Evolutionary conservation across 2,888 invertebrate species (phyloP).

Genomic region (Xanthorhoe spadicearia): DNA sequence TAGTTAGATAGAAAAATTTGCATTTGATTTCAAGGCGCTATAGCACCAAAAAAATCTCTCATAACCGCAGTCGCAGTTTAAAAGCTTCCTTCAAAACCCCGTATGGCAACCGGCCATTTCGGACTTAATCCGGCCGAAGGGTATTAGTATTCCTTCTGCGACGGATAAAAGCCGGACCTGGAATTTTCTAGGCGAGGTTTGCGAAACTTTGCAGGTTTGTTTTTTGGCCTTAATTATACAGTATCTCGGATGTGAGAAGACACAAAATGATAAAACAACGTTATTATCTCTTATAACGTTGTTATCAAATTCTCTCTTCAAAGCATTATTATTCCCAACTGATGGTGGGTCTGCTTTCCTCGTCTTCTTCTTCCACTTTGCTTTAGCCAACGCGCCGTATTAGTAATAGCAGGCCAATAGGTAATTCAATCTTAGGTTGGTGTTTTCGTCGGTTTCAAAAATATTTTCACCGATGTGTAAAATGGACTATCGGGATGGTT

Average conservation of each 20-base stretch:
- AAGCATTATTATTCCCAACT: too few species aligned
- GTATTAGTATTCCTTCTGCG: slow-evolving; percentile 64
- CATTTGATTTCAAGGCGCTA: too few species aligned
- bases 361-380: too few species aligned
- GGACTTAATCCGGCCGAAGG: slow-evolving; percentile 53
- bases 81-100: slow-evolving; percentile 31
- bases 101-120: slow-evolving; percentile 45
- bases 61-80: slow-evolving; percentile 26
- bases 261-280: not conserved
- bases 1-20: too few species aligned
- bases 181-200: slow-evolving; percentile 37
- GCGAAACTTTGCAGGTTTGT: slow-evolving; percentile 14
- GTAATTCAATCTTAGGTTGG: too few species aligned
- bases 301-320: too few species aligned
- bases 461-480: too few species aligned
- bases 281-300: not conserved
- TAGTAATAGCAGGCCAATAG: too few species aligned
- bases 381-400: too few species aligned
- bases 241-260: not conserved
- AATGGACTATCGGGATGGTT: too few species aligned
- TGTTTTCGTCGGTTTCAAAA: too few species aligned
- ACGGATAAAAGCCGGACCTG: slow-evolving; percentile 53
- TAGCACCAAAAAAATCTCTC: not conserved
- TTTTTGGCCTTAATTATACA: slow-evolving; percentile 10
- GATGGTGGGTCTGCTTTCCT: too few species aligned